Conservation (phyloP, 2,888 invertebrate genomes). For the Machimus atricapillus region DNA sequence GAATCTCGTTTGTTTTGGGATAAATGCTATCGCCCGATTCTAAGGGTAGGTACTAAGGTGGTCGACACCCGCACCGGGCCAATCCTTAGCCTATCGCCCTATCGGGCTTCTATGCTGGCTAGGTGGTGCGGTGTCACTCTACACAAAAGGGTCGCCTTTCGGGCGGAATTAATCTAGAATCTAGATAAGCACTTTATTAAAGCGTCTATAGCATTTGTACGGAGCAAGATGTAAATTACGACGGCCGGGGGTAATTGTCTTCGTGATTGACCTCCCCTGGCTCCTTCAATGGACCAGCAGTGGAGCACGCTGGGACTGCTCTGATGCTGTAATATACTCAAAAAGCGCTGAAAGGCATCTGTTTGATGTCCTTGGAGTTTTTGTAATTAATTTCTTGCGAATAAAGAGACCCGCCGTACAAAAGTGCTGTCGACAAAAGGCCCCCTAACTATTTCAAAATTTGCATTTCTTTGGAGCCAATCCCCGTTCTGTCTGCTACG, state of each 20-base stretch:
- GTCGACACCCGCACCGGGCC: neutral
- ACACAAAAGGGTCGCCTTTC: neutral
- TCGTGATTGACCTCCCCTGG: neutral
- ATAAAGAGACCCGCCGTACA: neutral
- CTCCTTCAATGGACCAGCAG: neutral
- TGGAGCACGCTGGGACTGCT: neutral
- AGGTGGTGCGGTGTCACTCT: neutral
- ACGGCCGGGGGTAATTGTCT: neutral
- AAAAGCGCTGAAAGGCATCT: neutral
- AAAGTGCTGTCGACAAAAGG: neutral
- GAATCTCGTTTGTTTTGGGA: neutral
- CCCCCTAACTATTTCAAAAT: neutral
- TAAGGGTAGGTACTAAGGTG: neutral
- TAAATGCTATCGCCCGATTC: neutral
- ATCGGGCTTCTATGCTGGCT: neutral
- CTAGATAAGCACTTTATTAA: slow-evolving; percentile 21
- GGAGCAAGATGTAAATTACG: neutral
- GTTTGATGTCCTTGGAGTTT: neutral
- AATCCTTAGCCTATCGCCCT: neutral
- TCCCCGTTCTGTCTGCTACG: neutral
- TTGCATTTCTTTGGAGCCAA: neutral
- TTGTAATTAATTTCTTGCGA: neutral
- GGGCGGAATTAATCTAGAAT: slow-evolving; percentile 5
- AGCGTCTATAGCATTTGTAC: neutral
- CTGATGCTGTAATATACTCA: neutral